Base-by-base conservation (phyloP, 1,140 invertebrate species). In the Lucilia cuprina region DNA sequence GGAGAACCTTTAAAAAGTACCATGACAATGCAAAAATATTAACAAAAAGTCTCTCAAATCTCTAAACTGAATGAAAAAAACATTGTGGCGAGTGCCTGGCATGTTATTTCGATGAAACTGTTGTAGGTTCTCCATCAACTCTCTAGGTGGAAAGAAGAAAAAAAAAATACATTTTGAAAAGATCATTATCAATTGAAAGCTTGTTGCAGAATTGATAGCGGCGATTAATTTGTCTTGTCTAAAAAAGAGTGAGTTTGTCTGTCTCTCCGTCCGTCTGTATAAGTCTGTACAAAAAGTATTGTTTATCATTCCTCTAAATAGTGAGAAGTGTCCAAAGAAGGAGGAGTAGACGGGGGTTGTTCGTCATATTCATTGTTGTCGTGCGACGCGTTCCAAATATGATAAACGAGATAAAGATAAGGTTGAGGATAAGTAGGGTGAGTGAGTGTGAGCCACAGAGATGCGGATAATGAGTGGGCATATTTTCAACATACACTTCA, bases 141-240 rank as follows among this genome's bases (percentile, higher is more conserved):
- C 41, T 41, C 41, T 41, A 41, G 41, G 41, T 41, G 41, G 41
- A 49, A 80, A 80, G 50, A 17, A 55, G 12, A 55, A n/a, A 13
- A 17, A 55, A 5, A 55, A n/a, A 55, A 55, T 3, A 55, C 50
- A 82, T 55, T 55, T 60, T 25, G 82, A 47, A 21, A 70, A 89
- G 88, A 89, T 89, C 88, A 87, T 88, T 89, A 89, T 89, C 88
- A 89, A 65, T 86, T 80, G 77, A 41, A 84, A 70, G 85, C 83
- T 86, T 74, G 83, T 85, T 75, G 87, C 86, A 84, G 87, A 89
- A 89, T 90, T 89, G 89, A 90, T 89, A 89, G 88, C 86, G 86
- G 87, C 89, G 89, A 89, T 90, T 90, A 90, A 90, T 90, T 90
- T 90, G 89, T 90, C 88, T 90, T 90, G 87, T 86, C 83, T 41